A percentile compares a stretch with the other conserved stretches of the same genome.
These are phyloP conservation scores for Lophius piscatorius DNA, from an alignment of 2,113 vertebrate species.

Conservation along the genomic window DNA sequence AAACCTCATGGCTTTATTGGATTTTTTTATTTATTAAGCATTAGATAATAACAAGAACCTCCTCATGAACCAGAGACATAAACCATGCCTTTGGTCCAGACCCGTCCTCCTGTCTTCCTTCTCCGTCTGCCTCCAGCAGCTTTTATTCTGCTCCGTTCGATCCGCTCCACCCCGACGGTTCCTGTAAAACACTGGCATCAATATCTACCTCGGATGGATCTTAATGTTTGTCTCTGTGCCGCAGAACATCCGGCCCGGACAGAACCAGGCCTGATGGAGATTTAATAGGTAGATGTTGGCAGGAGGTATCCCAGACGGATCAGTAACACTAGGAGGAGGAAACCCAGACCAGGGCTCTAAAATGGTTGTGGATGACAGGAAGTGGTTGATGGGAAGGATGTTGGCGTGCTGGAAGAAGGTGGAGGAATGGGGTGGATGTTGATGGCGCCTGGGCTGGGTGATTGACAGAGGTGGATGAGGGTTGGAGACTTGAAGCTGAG, in stretches of 20 bases:
- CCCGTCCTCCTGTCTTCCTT: no score
- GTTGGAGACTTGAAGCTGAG: no score
- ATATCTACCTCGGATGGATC: conserved; percentile 38
- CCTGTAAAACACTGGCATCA: conserved; percentile 21
- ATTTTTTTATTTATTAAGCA: no score
- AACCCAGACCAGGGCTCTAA: conserved; percentile 64
- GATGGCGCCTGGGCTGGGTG: conserved; percentile 1
- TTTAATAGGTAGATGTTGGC: conserved; percentile 74
- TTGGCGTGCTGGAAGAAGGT: conserved; percentile 36
- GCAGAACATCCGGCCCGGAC: conserved; percentile 39
- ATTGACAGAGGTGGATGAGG: conserved; percentile 17
- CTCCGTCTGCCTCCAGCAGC: background rate
- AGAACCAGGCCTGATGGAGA: conserved; percentile 57
- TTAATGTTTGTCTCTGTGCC: conserved; percentile 36
- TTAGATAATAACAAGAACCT: no score
- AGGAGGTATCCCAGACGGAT: conserved; percentile 55
- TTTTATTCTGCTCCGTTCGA: conserved; percentile 1
- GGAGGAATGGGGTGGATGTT: conserved; percentile 1
- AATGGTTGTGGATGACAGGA: conserved; percentile 64
- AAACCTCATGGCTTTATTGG: no score
- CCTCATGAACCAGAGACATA: no score
- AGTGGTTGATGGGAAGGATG: conserved; percentile 45
- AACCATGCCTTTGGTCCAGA: no score
- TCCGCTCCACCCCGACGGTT: conserved; percentile 1
- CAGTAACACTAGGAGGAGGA: conserved; percentile 67